Base-by-base conservation (phyloP, 2,888 invertebrate species). In the Nymphalis polychloros region DNA sequence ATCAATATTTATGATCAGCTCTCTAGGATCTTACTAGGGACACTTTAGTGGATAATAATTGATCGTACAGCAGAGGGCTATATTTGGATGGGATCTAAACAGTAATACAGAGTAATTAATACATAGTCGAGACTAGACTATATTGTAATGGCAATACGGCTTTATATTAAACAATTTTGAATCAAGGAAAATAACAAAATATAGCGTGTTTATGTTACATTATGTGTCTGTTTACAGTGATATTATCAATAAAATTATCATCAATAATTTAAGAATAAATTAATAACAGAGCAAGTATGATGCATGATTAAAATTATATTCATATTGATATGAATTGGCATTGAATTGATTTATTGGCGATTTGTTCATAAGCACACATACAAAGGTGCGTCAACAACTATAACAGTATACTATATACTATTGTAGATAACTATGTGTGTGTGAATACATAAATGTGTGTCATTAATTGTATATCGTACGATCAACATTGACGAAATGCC, bases 401-500 rank as follows among this genome's bases (percentile, higher is more conserved):
- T 50, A 19, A 10, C 50, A 20, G 8, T 41, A 10, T n/a, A 8
- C 10, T 50, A 50, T 10, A 19, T 10, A 50, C 8, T 3, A 50
- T 20, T 50, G 3, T 50, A 50, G 23, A 19, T 53, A 27, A 53
- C 27, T 13, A 53, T 16, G 27, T 23, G 8, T 20, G 3, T 20
- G 20, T 50, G 19, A n/a, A 19, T 19, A 50, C 10, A 3, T 50
- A 20, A 3, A 10, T 31, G 31, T 57, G 19, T 41, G 57, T 41
- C 19, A 41, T 19, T 57, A 27, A 27, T n/a, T 53, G n/a, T n/a
- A 2, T 35, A 31, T 41, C 35, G 8, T 57, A 20, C 41, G 19
- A 60, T 60, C 8, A 17, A 59, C 53, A 61, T 59, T 59, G 67
- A 70, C 64, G 64, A 61, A 31, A 31, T 64, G 19, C 13, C 63